Evolutionary conservation across 1,140 invertebrate genomes (phyloP), one percentile per base, ranked within the genome.

Genomic region (Scaptomyza montana): DNA sequence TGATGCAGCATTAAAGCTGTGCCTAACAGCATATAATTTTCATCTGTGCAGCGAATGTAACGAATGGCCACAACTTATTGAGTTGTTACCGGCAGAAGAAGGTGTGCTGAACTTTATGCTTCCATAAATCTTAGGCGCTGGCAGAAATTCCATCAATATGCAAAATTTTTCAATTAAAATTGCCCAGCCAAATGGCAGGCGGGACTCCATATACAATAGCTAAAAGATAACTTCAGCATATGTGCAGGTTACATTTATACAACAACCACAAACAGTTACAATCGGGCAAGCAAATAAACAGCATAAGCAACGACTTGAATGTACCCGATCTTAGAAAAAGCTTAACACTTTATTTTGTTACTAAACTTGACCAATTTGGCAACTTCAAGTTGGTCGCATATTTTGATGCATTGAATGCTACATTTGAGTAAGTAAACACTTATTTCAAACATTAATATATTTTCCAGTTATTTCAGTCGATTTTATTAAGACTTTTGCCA

Each of bases 111-210:
- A 36, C 33, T 39, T 30, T n/a, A 45, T 45, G 62, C 62, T 19
- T 50, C 39, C 65, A 87, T 78, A 89, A 71, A 80, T 86, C 78
- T 74, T 43, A 57, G 65, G 49, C 82, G 59, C 30, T 49, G 65
- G 12, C 47, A 56, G 79, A 80, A 87, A 89, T 89, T 89, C 84
- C 79, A 89, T 89, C 84, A 89, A 89, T 89, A 89, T 89, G 84
- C 84, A 89, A 89, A 89, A 89, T 74, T 89, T 87, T 89, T 89
- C 84, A 89, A 89, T 89, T 89, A 89, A 89, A 89, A 89, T 89
- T 89, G 79, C 63, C 66, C 73, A 79, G 53, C 73, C 80, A 78
- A 82, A 82, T 69, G 76, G 80, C 75, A 72, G 72, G 54, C 63
- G 51, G 66, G 46, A 46, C 62, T 74, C 68, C 56, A 71, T 64